These are phyloP conservation scores for Bellardia pandia DNA, from an alignment of 2,888 invertebrate species.

Conservation along the genomic window DNA sequence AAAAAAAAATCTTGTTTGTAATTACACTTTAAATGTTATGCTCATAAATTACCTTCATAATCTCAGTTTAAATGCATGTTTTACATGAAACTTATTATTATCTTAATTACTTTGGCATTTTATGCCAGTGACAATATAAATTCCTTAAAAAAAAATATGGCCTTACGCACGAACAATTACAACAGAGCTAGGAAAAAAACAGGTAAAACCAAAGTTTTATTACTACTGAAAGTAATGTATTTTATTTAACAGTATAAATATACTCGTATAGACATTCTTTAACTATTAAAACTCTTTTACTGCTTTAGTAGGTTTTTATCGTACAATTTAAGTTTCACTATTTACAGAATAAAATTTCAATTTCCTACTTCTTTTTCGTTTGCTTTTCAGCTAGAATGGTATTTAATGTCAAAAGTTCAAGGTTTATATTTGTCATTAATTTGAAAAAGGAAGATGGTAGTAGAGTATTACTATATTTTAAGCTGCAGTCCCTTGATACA, in stretches of 20 bases:
- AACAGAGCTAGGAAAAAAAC: background rate
- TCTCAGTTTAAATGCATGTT: background rate
- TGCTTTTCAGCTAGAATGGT: background rate
- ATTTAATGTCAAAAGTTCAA: slow-evolving; percentile 11
- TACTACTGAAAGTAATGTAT: background rate
- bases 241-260: background rate
- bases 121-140: background rate
- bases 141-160: background rate
- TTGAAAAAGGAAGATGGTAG: background rate
- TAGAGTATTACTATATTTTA: too few species aligned
- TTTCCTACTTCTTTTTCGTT: too few species aligned
- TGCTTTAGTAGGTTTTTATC: too few species aligned
- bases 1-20: too few species aligned
- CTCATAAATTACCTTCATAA: background rate
- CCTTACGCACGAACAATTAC: background rate
- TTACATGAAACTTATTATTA: background rate
- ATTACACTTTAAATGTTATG: background rate
- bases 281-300: background rate
- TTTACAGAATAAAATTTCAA: too few species aligned
- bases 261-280: background rate
- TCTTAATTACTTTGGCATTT: background rate
- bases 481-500: too few species aligned
- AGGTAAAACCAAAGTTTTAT: background rate
- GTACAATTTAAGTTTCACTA: too few species aligned
- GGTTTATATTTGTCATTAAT: slow-evolving; percentile 1